These are phyloP conservation scores for Trematomus bernacchii DNA, from an alignment of 2,797 vertebrate species.

Conservation along the genomic window DNA sequence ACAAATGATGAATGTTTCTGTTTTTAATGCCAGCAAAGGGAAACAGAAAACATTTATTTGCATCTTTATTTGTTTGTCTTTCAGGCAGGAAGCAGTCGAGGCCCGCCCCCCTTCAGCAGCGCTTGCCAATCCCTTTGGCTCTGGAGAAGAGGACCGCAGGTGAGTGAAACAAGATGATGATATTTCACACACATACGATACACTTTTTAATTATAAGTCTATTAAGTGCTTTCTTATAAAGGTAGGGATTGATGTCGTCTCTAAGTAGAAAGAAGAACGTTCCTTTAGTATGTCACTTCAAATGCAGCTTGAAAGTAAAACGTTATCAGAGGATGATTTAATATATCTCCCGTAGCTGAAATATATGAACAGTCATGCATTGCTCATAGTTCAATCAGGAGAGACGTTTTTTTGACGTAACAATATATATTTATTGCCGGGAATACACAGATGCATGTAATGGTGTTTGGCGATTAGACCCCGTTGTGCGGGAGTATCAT, in stretches of 20 bases:
- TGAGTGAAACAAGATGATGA: constrained; percentile 43
- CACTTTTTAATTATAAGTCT: constrained; percentile 5
- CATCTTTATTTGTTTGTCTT: constrained; percentile 1
- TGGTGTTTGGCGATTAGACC: too few species aligned
- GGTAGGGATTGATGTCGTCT: not conserved
- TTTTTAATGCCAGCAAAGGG: not conserved
- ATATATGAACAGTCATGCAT: not conserved
- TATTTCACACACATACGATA: not conserved
- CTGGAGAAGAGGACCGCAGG: constrained; percentile 76
- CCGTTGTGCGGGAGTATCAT: too few species aligned
- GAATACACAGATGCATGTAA: too few species aligned
- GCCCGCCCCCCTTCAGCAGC: constrained; percentile 12
- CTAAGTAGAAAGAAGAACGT: not conserved
- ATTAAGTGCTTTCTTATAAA: not conserved
- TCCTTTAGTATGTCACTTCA: not conserved
- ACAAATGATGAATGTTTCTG: not conserved
- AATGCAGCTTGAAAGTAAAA: not conserved
- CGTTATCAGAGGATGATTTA: not conserved
- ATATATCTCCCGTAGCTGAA: not conserved
- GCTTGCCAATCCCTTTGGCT: constrained; percentile 79
- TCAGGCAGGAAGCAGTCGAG: constrained; percentile 58
- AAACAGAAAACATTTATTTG: not conserved
- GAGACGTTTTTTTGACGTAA: too few species aligned
- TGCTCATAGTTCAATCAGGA: not conserved
- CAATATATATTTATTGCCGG: too few species aligned